These are phyloP conservation scores for Craseonycteris thonglongyai DNA, from an alignment of 2,113 vertebrate species.

Conservation along the genomic window DNA sequence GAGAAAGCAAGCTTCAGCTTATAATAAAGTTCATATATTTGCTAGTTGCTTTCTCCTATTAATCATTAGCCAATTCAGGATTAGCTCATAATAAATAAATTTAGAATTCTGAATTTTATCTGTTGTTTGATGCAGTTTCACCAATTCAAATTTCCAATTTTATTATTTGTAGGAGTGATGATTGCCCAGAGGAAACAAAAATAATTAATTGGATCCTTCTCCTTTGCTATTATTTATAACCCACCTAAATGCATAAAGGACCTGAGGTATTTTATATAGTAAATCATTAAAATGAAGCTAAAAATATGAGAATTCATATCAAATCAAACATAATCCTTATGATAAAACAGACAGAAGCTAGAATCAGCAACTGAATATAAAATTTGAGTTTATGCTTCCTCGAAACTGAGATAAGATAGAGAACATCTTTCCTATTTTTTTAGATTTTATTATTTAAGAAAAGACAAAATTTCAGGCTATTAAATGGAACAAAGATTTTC, in stretches of 20 bases:
- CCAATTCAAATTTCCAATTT: not conserved
- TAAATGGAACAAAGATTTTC: not conserved
- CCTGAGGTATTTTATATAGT: not conserved
- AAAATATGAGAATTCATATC: not conserved
- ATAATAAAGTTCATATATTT: not conserved
- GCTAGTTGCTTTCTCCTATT: not conserved
- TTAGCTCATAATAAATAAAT: not conserved
- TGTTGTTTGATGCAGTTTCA: not conserved
- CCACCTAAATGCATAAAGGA: not conserved
- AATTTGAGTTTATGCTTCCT: not conserved
- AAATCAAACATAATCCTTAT: not conserved
- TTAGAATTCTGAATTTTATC: not conserved
- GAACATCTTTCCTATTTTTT: not conserved
- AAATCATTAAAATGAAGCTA: slow-evolving; percentile 6
- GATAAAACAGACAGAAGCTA: not conserved
- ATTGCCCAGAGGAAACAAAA: not conserved
- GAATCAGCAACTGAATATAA: not conserved
- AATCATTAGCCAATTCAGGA: not conserved
- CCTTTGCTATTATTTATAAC: slow-evolving; percentile 1
- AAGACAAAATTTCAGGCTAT: not conserved
- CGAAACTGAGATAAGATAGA: not conserved
- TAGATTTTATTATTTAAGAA: not conserved
- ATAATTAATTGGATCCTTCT: not conserved
- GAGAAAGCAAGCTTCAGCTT: not conserved
- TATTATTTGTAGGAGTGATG: slow-evolving; percentile 1